Evolutionary conservation across 2,888 invertebrate species (phyloP), one percentile per base, ranked within the genome.

Genomic region (Lasioglossum calceatum): DNA sequence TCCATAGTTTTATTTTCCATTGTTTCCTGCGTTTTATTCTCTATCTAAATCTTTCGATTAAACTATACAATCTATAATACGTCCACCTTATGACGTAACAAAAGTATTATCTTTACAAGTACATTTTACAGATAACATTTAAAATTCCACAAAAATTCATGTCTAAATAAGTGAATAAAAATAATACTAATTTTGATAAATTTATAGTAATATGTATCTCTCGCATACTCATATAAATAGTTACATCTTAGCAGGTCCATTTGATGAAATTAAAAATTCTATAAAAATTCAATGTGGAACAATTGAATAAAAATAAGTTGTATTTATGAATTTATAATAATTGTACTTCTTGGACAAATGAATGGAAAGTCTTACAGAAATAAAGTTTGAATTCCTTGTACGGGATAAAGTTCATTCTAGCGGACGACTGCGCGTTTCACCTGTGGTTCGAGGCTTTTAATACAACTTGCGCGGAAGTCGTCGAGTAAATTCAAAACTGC

Each of bases 401-500:
- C n/a, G n/a, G 36, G 58, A 76, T 27, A 58, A 27, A 39, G 42
- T 76, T 76, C 54, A 58, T 76, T 16, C 39, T 39, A 19, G 4
- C 16, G 39, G 36, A 36, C 70, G 39, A 23, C 39, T 23, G 23
- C 23, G 16, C 74, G 58, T 61, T 58, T 61, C 76, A 76, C 58
- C 36, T 44, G 42, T 67, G 76, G 12, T 81, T 54, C 70, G 16
- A 71, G 32, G 12, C 87, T 84, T 89, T 88, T 87, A 86, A 82
- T 79, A 78, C 84, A 78, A 85, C 80, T 58, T 82, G 75, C 80
- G 76, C 83, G 82, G 85, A 90, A 89, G 88, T 90, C 88, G 85
- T 86, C 89, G 88, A 90, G 89, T 90, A 91, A 92, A 93, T 91
- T 92, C 91, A 93, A 92, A 93, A 93, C 92, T 93, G 87, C 91